Evolutionary conservation across 2,113 vertebrate species (phyloP), one percentile per base, ranked within the genome.

Genomic region (Guaruba guarouba): DNA sequence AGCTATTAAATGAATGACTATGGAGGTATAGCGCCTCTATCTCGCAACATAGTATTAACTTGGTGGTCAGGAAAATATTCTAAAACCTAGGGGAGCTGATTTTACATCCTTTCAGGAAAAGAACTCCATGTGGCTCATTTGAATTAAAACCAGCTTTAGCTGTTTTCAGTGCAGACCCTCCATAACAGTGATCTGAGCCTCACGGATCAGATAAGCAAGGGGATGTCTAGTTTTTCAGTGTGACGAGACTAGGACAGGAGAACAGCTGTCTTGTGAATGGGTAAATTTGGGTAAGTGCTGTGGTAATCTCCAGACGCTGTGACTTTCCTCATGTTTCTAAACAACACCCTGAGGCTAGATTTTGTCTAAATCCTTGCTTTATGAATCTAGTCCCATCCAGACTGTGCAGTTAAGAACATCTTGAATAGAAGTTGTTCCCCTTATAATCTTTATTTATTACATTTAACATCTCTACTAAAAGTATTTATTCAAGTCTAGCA

Each of bases 191-290:
- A 7, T 59, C 66, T 70, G 17, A 82, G 43, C 29, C 29, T 79
- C 46, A 68, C 16, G 46, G 35, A 63, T 61, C 17, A 82, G 29
- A 43, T 9, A 64, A 57, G 16, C 33, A 61, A 83, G 14, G 23
- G 37, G 3, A 9, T 24, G 13, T 18, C 25, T 55, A 29, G 18
- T 49, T 35, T 55, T 71, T 23, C 66, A 44, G 20, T 43, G 25
- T 66, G 51, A 79, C 18, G 35, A 23, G 43, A 41, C 11, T 73
- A 35, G 41, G 15, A 14, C 1, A 82, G 13, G 23, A 88, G 37
- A 84, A 37, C 11, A 16, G 57, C 74, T 0, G 0, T 22, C 2
- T 1, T 1, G 29, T 39, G 25, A 24, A 63, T 69, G 14, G 41
- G 4, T 57, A 48, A 52, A 7, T 70, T 51, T 70, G 48, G 7